Percentiles rank a stretch among this genome's conserved stretches.
Conservation (phyloP, 2,797 vertebrate genomes). For the Molossus alvarezi region DNA sequence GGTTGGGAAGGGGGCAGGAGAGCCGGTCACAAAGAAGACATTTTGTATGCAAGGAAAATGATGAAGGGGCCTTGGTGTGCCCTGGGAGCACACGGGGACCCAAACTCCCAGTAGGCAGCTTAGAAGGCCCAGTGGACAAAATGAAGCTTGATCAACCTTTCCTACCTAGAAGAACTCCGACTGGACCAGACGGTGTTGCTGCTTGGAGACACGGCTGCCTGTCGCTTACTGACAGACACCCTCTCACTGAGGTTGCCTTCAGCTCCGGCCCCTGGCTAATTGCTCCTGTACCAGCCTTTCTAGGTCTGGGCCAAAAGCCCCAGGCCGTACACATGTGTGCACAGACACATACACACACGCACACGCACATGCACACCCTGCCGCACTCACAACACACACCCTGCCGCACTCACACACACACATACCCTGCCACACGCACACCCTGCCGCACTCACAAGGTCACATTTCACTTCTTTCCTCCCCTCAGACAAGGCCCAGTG, state of each 20-base stretch:
- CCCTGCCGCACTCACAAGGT: background rate
- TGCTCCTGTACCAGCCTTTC: background rate
- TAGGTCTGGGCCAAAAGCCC: background rate
- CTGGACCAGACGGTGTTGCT: background rate
- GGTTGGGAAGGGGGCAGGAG: background rate
- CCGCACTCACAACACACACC: background rate
- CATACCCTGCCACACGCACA: background rate
- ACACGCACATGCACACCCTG: background rate
- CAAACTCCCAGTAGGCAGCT: background rate
- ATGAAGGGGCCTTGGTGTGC: background rate
- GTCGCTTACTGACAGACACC: background rate
- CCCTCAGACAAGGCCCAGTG: background rate
- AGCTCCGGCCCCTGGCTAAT: background rate
- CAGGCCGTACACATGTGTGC: background rate
- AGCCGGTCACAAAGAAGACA: background rate
- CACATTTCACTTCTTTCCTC: slow-evolving; percentile 28
- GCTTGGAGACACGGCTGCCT: background rate
- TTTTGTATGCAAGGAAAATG: background rate
- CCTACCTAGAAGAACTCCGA: slow-evolving; percentile 25
- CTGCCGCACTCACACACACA: background rate
- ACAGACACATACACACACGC: background rate
- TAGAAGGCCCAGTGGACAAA: slow-evolving; percentile 27
- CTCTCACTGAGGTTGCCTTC: background rate
- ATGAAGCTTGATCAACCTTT: slow-evolving; percentile 51
- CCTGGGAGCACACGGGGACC: background rate